Conservation (phyloP, 2,113 vertebrate genomes). For the Aspidoscelis tigris region DNA sequence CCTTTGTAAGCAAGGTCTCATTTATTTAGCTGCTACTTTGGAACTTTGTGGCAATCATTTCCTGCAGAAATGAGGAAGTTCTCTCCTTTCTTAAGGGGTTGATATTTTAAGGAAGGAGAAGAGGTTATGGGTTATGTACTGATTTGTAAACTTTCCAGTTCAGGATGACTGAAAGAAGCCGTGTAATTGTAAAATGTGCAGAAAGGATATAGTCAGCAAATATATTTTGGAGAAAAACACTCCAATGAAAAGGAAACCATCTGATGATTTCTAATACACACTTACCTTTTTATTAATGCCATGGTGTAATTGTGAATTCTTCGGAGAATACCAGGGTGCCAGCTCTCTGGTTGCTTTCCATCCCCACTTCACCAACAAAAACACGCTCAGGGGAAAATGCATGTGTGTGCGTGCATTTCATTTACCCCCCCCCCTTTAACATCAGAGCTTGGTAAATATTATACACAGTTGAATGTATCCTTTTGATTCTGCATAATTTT, state of each 20-base stretch:
- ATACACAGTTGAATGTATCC: no score
- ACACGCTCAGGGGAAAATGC: no score
- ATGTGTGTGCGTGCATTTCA: no score
- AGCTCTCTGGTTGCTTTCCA: no score
- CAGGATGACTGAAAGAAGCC: conserved; percentile 28
- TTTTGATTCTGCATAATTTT: no score
- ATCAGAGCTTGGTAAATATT: no score
- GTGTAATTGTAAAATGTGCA: conserved; percentile 16
- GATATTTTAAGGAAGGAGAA: conserved; percentile 52
- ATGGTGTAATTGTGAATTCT: background rate
- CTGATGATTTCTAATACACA: conserved; percentile 11
- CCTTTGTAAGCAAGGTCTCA: conserved; percentile 45
- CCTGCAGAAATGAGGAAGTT: conserved; percentile 49
- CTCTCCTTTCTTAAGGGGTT: conserved; percentile 51
- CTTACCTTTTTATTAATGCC: background rate
- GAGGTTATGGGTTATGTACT: conserved; percentile 56
- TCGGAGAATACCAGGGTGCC: no score
- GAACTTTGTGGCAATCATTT: conserved; percentile 58
- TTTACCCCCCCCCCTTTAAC: no score
- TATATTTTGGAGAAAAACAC: conserved; percentile 6
- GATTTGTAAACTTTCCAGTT: conserved; percentile 35
- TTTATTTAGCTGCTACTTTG: conserved; percentile 63
- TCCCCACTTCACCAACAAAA: no score
- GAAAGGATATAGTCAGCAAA: conserved; percentile 33
- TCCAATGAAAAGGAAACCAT: background rate